Base-by-base conservation (phyloP, 2,113 vertebrate species). In the Thunnus thynnus region DNA sequence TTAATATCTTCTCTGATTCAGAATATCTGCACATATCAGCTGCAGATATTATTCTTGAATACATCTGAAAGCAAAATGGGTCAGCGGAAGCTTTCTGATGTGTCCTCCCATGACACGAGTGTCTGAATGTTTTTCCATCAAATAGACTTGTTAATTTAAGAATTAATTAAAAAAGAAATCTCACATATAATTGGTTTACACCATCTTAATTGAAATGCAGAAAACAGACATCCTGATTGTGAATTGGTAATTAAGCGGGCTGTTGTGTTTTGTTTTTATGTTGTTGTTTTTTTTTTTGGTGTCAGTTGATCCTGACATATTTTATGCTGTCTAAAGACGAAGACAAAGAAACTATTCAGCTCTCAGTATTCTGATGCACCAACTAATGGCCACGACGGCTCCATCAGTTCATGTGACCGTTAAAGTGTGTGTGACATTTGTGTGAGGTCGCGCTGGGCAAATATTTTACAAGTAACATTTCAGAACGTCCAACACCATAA, bases 301-400 rank as follows among this genome's bases (percentile, higher is more conserved):
- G 55, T 75, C 69, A 54, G 70, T 80, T 70, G 44, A 83, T 77
- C 62, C 25, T 36, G 71, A 10, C 41, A 76, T 55, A 36, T 72
- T 71, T 75, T 27, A 72, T 30, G n/a, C 64, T 20, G 48, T 68
- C 50, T 67, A 5, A 57, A 76, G 52, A 54, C 30, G 4, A 30
- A 65, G 18, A 87, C 87, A 88, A 86, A 82, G 85, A 52, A 12
- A 2, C 66, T 8, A 75, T 89, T 88, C 56, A 75, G 27, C 13
- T 46, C 46, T 60, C 63, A 22, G 47, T 52, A 16, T 63, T 20
- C 61, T 66, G 63, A 73, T 60, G 30, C 55, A 58, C 3, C 13
- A 51, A 41, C 60, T 58, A 74, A 86, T 27, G 62, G 52, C 78
- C 67, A 30, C 14, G 5, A 13, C 32, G 5, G 72, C 78, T 84